Evolutionary conservation across 2,888 invertebrate species (phyloP), one percentile per base, ranked within the genome.

Genomic region (Zaprionus bogoriensis): DNA sequence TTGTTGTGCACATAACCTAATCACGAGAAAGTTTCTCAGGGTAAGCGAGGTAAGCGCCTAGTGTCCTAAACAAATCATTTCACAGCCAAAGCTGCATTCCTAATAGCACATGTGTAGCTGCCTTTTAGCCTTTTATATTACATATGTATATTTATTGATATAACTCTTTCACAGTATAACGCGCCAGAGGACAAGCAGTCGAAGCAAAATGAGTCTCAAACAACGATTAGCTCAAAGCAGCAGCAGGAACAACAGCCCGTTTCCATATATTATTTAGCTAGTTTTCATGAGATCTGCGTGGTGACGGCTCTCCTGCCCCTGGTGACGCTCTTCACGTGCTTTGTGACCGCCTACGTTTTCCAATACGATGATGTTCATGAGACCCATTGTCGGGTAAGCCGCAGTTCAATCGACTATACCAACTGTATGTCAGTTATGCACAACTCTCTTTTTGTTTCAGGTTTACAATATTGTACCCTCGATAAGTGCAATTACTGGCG

Each of bases 391-490:
- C 94, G 95, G 92, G 98, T 98, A 92, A 94, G 95, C 10, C 17
- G 1, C 12, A n/a, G n/a, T n/a, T n/a, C n/a, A n/a, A n/a, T n/a
- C n/a, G n/a, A n/a, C n/a, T n/a, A n/a, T n/a, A n/a, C n/a, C n/a
- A n/a, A n/a, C n/a, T n/a, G n/a, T n/a, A n/a, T n/a, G n/a, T n/a
- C n/a, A n/a, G n/a, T n/a, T n/a, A n/a, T n/a, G n/a, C n/a, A n/a
- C n/a, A n/a, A n/a, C n/a, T n/a, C n/a, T n/a, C n/a, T n/a, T n/a
- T n/a, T n/a, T n/a, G n/a, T 7, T 71, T 5, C 91, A 98, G 98
- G 98, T 97, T 57, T 97, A 96, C 91, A 98, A 98, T 92, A 94
- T 97, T 91, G 95, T 98, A 89, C 98, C 98, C 87, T 97, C 97
- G 85, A 97, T 98, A 92, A 98, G 97, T 93, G 97, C 98, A 74